phyloP scores from a whole-genome alignment of 1,140 invertebrate species.

The Ditylenchus dipsaci region DNA sequence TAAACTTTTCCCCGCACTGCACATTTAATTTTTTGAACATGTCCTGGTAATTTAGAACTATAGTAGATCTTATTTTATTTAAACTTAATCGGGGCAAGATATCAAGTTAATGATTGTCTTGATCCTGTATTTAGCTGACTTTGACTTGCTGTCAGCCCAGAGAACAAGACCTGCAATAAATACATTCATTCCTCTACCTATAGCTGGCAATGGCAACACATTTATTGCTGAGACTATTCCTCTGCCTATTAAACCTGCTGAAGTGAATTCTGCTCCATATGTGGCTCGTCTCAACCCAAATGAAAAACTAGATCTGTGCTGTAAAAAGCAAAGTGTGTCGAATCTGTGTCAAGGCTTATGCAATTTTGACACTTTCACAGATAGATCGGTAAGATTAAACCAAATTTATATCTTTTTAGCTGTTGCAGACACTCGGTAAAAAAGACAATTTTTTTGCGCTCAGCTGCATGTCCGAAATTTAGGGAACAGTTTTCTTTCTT shows the following conservation, averaged over 20 bases:
- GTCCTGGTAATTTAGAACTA: too few species aligned
- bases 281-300: slow-evolving; percentile 17
- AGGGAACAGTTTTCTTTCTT: background rate
- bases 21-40: too few species aligned
- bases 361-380: slow-evolving; percentile 46
- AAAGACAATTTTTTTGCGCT: slow-evolving; percentile 10
- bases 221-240: background rate
- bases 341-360: slow-evolving; percentile 31
- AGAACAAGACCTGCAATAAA: background rate
- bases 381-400: slow-evolving; percentile 33
- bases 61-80: too few species aligned
- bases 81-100: too few species aligned
- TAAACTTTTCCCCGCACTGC: too few species aligned
- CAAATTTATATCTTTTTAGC: background rate
- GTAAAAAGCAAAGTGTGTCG: slow-evolving; percentile 38
- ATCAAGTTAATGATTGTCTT: background rate
- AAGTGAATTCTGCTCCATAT: slow-evolving; percentile 11
- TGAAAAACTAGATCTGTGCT: slow-evolving; percentile 40
- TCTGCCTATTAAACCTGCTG: background rate
- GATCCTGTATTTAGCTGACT: slow-evolving; percentile 22
- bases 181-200: background rate
- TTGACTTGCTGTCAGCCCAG: slow-evolving; percentile 27
- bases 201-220: background rate
- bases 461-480: background rate
- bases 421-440: background rate